Evolutionary conservation across 92 coral and sea anemone genomes (phyloP).

Genomic region (Pocillopora grandis): DNA sequence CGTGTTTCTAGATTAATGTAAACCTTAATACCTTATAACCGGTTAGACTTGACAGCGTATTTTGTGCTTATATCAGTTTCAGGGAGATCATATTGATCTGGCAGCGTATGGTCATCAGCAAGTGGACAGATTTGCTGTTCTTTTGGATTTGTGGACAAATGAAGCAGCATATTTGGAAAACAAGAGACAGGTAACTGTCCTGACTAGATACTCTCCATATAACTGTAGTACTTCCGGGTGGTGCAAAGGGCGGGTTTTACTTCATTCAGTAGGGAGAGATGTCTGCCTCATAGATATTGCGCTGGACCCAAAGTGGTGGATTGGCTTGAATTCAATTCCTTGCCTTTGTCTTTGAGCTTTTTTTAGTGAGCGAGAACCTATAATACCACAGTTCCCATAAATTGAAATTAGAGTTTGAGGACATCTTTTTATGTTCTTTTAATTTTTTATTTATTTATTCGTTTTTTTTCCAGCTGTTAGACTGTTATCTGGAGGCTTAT

Average conservation of each 20-base stretch:
- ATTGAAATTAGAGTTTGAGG: neutral
- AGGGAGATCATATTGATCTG: conserved; percentile 77
- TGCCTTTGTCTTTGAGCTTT: too few species aligned
- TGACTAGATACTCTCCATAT: neutral
- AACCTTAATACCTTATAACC: too few species aligned
- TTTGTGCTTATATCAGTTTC: conserved; percentile 48
- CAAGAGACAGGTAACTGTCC: conserved; percentile 80
- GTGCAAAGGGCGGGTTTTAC: neutral
- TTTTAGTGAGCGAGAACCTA: too few species aligned
- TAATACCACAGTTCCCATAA: neutral
- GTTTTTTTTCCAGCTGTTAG: conserved; percentile 68
- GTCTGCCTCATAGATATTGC: too few species aligned
- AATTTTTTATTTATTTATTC: neutral
- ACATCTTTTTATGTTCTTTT: neutral
- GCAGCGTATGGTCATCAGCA: conserved; percentile 91
- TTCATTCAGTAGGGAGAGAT: too few species aligned
- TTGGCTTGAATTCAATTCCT: too few species aligned
- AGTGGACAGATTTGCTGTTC: conserved; percentile 87
- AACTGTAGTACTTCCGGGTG: neutral
- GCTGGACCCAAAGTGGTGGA: too few species aligned
- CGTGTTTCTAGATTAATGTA: too few species aligned
- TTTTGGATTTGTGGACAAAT: conserved; percentile 95
- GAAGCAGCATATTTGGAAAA: conserved; percentile 95
- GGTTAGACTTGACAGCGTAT: neutral
- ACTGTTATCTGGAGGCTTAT: conserved; percentile 90